Evolutionary conservation across 2,888 invertebrate genomes (phyloP).

Genomic region (Epinotia brunnichana): DNA sequence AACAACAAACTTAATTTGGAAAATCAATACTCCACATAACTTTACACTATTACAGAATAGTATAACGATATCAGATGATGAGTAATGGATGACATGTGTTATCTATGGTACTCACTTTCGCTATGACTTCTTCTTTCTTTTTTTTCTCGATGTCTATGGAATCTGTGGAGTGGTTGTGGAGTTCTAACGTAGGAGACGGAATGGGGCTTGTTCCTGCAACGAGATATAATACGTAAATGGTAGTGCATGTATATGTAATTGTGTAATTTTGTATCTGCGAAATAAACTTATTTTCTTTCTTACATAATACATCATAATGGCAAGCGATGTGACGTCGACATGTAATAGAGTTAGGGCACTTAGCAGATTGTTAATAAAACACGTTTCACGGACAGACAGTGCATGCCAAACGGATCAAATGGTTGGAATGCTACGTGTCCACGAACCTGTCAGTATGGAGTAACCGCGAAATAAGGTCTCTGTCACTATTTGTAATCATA

Average conservation of each 20-base stretch:
- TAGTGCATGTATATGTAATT: too few relatives aligned
- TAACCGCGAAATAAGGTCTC: too few relatives aligned
- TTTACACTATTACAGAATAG: conserved; percentile 57
- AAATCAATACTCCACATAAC: conserved; percentile 67
- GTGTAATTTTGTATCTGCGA: too few relatives aligned
- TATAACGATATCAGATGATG: conserved; percentile 61
- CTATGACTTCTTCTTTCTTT: conserved; percentile 85
- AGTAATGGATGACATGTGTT: conserved; percentile 54
- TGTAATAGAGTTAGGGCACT: background rate
- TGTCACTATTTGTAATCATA: too few relatives aligned
- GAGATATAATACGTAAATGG: conserved; percentile 24
- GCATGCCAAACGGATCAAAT: too few relatives aligned
- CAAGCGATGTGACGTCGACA: background rate
- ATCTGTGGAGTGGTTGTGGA: conserved; percentile 92
- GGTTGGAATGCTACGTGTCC: too few relatives aligned
- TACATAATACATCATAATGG: too few relatives aligned
- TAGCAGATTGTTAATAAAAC: background rate
- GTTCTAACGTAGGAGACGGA: conserved; percentile 86
- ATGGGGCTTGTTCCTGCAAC: conserved; percentile 88
- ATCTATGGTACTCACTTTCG: conserved; percentile 71
- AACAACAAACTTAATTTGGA: conserved; percentile 60
- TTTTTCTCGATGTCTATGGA: conserved; percentile 88
- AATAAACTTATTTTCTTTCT: too few relatives aligned
- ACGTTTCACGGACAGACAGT: background rate
- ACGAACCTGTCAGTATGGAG: too few relatives aligned